Evolutionary conservation across 2,888 invertebrate species (phyloP), one percentile per base, ranked within the genome.

Genomic region (Xestia c-nigrum): DNA sequence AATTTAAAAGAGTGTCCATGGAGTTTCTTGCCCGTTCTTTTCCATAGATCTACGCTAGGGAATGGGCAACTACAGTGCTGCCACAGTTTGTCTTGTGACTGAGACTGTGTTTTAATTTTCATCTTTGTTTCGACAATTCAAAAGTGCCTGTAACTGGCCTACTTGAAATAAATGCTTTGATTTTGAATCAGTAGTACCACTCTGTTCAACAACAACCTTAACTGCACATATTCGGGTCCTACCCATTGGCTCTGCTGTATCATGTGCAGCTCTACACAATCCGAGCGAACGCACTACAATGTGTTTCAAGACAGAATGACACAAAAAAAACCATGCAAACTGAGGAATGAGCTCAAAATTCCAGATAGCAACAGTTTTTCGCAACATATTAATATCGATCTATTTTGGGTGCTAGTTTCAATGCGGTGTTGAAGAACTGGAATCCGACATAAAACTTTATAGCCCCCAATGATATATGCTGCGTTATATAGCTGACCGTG

Each of bases 391-490:
- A 31, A 31, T 31, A 83, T 80, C 72, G 21, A 63, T 85, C 75
- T 80, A 87, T 86, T 87, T 86, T 65, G 52, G 77, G 72, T 75
- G 78, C 78, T 74, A 76, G 63, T 82, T 87, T 72, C 73, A 74
- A 76, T 74, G 74, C 66, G 71, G 76, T 80, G 74, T 83, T 87
- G 75, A 83, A 77, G 83, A 87, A 76, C 76, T 83, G 85, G 87
- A 83, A 83, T 85, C 69, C 74, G 85, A 74, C 80, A 81, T 86
- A 85, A 86, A 87, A 80, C 43, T 86, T 86, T 87, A 86, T 76
- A 31, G 75, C 73, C 31, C 14, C 73, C 67, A 76, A 69, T 83
- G 83, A 86, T 87, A 87, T 76, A 80, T 66, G 69, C 64, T 61
- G 21, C 64, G 73, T 76, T 78, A 63, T 66, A 76, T 57, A 76